Evolutionary conservation across 2,797 vertebrate species (phyloP).

Genomic region (Lindbergichthys nudifrons): DNA sequence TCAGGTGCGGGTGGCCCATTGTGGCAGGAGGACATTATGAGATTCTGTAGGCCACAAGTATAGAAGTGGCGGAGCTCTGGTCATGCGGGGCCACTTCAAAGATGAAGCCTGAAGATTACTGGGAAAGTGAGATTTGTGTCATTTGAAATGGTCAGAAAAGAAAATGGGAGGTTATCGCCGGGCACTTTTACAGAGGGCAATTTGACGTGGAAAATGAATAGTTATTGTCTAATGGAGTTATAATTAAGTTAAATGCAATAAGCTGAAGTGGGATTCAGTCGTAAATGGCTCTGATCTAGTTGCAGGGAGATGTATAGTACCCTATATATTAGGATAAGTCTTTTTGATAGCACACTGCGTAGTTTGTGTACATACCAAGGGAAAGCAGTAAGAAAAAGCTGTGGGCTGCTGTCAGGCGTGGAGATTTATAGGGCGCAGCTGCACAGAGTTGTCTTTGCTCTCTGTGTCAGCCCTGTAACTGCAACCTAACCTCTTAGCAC

Average conservation of each 20-base stretch:
- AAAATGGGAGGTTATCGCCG: background rate
- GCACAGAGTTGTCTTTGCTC: constrained; percentile 79
- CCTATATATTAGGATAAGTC: constrained; percentile 22
- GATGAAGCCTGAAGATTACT: constrained; percentile 66
- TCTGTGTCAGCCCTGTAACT: constrained; percentile 65
- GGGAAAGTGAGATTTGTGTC: constrained; percentile 60
- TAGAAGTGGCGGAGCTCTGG: constrained; percentile 44
- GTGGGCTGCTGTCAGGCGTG: constrained; percentile 63
- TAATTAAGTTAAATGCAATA: constrained; percentile 14
- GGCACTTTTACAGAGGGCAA: constrained; percentile 8
- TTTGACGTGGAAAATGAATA: constrained; percentile 12
- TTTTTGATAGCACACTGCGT: constrained; percentile 42
- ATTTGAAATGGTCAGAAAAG: constrained; percentile 66
- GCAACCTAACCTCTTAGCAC: constrained; percentile 74
- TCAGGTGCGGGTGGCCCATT: constrained; percentile 54
- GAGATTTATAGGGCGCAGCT: constrained; percentile 85
- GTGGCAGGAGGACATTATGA: constrained; percentile 61
- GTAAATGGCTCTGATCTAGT: constrained; percentile 13
- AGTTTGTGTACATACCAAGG: constrained; percentile 45
- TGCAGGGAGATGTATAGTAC: constrained; percentile 22
- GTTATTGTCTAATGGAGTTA: constrained; percentile 4
- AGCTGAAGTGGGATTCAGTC: constrained; percentile 2
- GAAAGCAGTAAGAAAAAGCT: constrained; percentile 56
- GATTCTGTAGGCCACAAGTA: constrained; percentile 62
- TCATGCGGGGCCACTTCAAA: constrained; percentile 57